Evolutionary conservation across 2,888 invertebrate species (phyloP).

Genomic region (Lasiommata megera): DNA sequence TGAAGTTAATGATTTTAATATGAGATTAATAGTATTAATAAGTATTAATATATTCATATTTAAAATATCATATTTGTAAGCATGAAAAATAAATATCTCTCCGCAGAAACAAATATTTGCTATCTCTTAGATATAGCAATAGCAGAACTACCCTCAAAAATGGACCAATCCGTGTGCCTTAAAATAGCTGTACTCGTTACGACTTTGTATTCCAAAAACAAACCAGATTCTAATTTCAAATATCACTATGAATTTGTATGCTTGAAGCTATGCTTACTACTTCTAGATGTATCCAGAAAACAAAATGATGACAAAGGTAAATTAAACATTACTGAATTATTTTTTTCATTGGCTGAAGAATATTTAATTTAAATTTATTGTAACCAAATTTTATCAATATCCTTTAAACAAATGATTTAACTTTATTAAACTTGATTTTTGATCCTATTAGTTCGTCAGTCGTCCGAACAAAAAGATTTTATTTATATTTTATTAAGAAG

Average conservation of each 20-base stretch:
- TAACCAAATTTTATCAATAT: no score
- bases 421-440: no score
- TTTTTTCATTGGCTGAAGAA: no score
- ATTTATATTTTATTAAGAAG: no score
- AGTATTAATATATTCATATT: no score
- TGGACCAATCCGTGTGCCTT: constrained; percentile 51
- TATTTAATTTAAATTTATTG: no score
- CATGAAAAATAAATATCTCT: neutral
- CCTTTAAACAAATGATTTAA: no score
- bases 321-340: neutral
- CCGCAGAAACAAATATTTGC: constrained; percentile 56
- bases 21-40: no score
- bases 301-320: constrained; percentile 64
- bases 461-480: no score
- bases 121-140: constrained; percentile 63
- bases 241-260: constrained; percentile 60
- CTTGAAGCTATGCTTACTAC: constrained; percentile 56
- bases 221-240: constrained; percentile 37
- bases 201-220: constrained; percentile 55
- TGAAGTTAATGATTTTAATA: no score
- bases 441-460: no score
- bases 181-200: constrained; percentile 61
- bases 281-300: constrained; percentile 53
- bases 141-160: constrained; percentile 45
- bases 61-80: no score